Percentiles rank a stretch among this genome's conserved stretches.
Evolutionary conservation across 2,888 invertebrate genomes (phyloP).

Genomic region (Synergus laeviventris): DNA sequence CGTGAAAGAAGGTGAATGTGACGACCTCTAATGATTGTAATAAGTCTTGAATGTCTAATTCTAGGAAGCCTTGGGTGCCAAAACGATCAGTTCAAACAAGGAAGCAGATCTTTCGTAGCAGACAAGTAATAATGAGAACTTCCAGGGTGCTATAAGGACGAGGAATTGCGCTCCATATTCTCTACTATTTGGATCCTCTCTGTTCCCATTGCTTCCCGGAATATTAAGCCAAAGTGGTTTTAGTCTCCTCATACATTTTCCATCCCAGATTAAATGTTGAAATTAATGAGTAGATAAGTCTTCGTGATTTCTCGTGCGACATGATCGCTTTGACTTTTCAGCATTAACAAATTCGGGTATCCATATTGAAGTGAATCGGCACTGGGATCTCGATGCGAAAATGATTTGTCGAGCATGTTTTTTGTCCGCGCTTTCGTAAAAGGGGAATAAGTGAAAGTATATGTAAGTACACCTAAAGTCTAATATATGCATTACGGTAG

Average conservation of each 20-base stretch:
- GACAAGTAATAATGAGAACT: slow-evolving; percentile 36
- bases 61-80: slow-evolving; percentile 4
- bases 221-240: slow-evolving; percentile 28
- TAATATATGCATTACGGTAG: slow-evolving; percentile 34
- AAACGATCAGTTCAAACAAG: slow-evolving; percentile 21
- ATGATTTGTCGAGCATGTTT: slow-evolving; percentile 36
- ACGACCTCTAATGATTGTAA: neutral
- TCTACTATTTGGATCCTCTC: slow-evolving; percentile 22
- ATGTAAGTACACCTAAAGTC: slow-evolving; percentile 26
- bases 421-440: slow-evolving; percentile 18
- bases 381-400: neutral
- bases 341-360: no score
- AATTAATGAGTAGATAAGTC: slow-evolving; percentile 19
- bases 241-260: slow-evolving; percentile 16
- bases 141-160: slow-evolving; percentile 6
- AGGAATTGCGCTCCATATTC: slow-evolving; percentile 26
- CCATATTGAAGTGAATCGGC: neutral
- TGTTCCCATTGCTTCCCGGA: slow-evolving; percentile 25
- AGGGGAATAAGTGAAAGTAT: slow-evolving; percentile 33
- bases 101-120: slow-evolving; percentile 11
- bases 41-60: neutral
- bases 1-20: no score
- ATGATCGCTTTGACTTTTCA: neutral
- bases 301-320: neutral
- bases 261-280: slow-evolving; percentile 10